A percentile compares a stretch with the other conserved stretches of the same genome.
phyloP scores from a whole-genome alignment of 2,797 vertebrate species.

The Loriculus beryllinus region DNA sequence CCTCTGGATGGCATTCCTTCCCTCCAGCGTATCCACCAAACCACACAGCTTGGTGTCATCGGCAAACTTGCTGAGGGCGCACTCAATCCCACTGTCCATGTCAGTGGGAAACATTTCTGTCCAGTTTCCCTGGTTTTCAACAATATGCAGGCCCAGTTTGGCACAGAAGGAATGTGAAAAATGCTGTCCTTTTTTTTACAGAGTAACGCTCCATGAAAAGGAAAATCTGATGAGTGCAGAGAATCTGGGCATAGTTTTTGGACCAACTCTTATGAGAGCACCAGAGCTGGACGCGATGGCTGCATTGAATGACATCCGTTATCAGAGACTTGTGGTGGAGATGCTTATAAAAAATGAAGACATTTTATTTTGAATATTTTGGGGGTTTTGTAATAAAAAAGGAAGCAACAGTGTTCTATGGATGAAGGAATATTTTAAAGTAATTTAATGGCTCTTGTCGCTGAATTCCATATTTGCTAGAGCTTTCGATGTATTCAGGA shows the following conservation, averaged over 20 bases:
- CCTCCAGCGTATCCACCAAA: too few relatives aligned
- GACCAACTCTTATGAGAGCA: conserved; percentile 94
- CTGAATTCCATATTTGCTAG: conserved; percentile 73
- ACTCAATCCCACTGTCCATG: too few relatives aligned
- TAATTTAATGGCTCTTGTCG: conserved; percentile 73
- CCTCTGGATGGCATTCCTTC: too few relatives aligned
- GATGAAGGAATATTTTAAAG: conserved; percentile 81
- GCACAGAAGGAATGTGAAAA: neutral
- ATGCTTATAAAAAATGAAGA: conserved; percentile 97
- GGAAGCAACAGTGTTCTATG: conserved; percentile 69
- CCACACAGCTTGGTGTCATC: too few relatives aligned
- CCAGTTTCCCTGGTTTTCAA: neutral
- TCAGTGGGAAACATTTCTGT: neutral
- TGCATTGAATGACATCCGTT: conserved; percentile 94
- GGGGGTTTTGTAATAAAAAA: conserved; percentile 67
- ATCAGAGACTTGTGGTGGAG: conserved; percentile 99
- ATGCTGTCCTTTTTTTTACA: conserved; percentile 65
- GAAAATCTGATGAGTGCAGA: conserved; percentile 97
- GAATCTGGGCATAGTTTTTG: conserved; percentile 96
- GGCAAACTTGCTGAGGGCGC: too few relatives aligned
- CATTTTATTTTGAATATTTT: conserved; percentile 87
- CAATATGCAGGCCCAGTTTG: neutral
- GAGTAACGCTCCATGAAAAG: conserved; percentile 93
- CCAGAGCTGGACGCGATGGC: conserved; percentile 92
- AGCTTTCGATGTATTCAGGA: conserved; percentile 80